Evolutionary conservation across 2,113 vertebrate species (phyloP).

Genomic region (Pluvianellus socialis): DNA sequence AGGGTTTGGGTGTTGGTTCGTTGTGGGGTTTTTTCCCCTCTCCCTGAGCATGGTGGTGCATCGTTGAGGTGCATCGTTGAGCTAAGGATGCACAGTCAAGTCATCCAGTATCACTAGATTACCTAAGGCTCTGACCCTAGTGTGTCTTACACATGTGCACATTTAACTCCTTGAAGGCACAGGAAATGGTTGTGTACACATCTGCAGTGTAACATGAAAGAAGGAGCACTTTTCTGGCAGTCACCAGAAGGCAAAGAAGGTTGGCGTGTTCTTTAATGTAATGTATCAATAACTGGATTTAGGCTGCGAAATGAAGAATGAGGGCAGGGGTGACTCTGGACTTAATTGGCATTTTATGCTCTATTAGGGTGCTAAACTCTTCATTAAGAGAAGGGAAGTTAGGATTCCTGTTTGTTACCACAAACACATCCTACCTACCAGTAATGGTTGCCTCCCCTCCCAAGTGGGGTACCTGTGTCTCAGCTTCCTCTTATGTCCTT

Average conservation of each 20-base stretch:
- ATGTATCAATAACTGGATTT: not conserved
- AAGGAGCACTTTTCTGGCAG: not conserved
- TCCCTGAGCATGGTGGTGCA: not conserved
- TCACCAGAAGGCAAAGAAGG: not conserved
- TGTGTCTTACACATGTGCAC: not conserved
- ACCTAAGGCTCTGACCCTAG: not conserved
- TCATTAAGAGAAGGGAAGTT: not conserved
- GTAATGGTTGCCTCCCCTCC: not conserved
- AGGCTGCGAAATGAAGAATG: not conserved
- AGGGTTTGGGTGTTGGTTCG: not conserved
- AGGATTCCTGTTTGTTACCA: not conserved
- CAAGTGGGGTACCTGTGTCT: not conserved
- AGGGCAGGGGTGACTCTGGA: not conserved
- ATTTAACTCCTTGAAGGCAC: not conserved
- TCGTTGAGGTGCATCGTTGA: conserved; percentile 5
- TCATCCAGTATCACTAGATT: not conserved
- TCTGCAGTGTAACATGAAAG: not conserved
- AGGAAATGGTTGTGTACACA: not conserved
- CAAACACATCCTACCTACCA: not conserved
- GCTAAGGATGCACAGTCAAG: not conserved
- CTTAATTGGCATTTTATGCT: not conserved
- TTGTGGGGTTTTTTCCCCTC: not conserved
- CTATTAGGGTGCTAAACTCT: not conserved
- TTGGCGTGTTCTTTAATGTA: not conserved
- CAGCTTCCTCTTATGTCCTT: not conserved